Evolutionary conservation across 2,113 vertebrate genomes (phyloP), one percentile per base, ranked within the genome.

Genomic region (Dryoscopus gambensis): DNA sequence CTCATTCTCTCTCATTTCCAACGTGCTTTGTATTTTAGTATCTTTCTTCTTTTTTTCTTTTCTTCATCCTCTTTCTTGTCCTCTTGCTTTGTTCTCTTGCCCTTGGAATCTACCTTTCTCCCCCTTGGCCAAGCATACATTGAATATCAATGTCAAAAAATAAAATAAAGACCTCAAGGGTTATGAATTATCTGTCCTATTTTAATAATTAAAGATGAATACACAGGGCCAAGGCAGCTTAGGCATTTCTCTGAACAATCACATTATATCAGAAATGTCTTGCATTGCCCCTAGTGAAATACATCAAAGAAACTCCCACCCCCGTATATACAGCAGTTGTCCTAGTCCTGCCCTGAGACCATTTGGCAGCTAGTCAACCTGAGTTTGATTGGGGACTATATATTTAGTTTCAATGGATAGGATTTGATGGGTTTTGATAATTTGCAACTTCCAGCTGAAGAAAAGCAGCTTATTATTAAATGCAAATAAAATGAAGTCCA

Each of bases 181-280:
- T 84, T 95, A 96, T 90, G 96, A 97, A 97, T 98, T 97, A 98
- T 97, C 97, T 97, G 96, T 96, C 91, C 92, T 97, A 90, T 95
- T 97, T 98, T 97, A 98, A 98, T 97, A 98, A 98, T 98, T 98
- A 98, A 98, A 98, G 91, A 97, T 91, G 96, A 98, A 97, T 94
- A 95, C 82, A 92, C 79, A 94, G 76, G 84, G 96, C 94, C 94
- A 97, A 97, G 94, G 94, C 96, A 75, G 31, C 84, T 94, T 89
- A 97, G 94, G 89, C 84, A 79, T 94, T 97, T 64, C 14, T 95
- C 93, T 95, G 90, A 94, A 91, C 94, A 94, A 96, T 97, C 94
- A 75, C 90, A 96, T 97, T 97, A 94, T 96, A 97, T 97, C 97
- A 97, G 87, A 97, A 97, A 98, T 93, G 95, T 95, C 96, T 97